Base-by-base conservation (phyloP, 1,140 invertebrate genomes). In the Scaptomyza hsui region DNA sequence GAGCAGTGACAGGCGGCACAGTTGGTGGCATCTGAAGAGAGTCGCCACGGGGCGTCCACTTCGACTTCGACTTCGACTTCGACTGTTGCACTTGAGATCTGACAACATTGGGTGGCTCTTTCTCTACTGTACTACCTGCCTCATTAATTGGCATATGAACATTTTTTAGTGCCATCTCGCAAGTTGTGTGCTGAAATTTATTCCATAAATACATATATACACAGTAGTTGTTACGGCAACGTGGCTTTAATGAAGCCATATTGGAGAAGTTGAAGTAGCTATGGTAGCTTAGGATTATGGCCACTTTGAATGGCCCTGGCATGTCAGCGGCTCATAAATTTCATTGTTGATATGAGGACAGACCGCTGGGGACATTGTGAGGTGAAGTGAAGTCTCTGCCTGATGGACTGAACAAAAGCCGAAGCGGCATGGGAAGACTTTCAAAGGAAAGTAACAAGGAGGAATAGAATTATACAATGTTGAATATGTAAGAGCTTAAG, bases 101-200 rank as follows among this genome's bases (percentile, higher is more conserved):
- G 42, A 39, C 6, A 26, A 26, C n/a, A 21, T 24, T 39, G 35
- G 24, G 49, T 63, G 51, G 37, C 39, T 52, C 13, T 5, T 24
- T 16, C 10, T 29, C 12, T 29, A 13, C 45, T 51, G n/a, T 51
- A 21, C 18, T 19, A n/a, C 41, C 21, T 41, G 37, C 19, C 78
- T 81, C 80, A 83, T 85, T 83, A 83, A 83, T 83, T 75, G 81
- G 72, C 80, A 73, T 85, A 83, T 83, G 71, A 68, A 63, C 76
- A 80, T 83, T 79, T 83, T 76, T 79, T 9, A 29, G 85, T 83
- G 80, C 76, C 47, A 60, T 41, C 57, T 83, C 74, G 45, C 57
- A 85, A 72, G 29, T 73, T 68, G 62, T 52, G 44, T 19, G 67
- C 51, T 32, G 26, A 49, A 63, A 70, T 64, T 56, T 35, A n/a